Percentiles rank a stretch among this genome's conserved stretches.
These are phyloP conservation scores for Noctilio leporinus DNA, from an alignment of 2,113 vertebrate species.

Conservation along the genomic window DNA sequence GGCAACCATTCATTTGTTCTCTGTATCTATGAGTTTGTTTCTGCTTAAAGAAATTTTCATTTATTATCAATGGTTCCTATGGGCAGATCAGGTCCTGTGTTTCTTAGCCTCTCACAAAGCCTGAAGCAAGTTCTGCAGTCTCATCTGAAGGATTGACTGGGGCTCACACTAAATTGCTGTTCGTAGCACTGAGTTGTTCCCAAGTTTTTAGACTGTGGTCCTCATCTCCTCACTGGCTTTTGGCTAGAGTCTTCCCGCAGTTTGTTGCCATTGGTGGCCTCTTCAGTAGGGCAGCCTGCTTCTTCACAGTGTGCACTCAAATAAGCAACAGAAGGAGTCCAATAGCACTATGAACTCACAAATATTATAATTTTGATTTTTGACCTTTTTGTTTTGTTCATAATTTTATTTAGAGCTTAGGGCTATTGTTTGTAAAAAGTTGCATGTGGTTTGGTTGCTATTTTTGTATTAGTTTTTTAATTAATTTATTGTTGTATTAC, in stretches of 20 bases:
- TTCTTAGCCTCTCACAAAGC: neutral
- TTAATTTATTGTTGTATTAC: too few relatives aligned
- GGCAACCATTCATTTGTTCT: neutral
- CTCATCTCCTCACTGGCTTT: neutral
- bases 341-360: neutral
- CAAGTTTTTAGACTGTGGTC: neutral
- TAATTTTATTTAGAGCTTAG: slow-evolving; percentile 45
- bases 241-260: neutral
- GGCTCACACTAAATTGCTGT: neutral
- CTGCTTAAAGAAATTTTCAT: neutral
- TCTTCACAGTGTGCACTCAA: neutral
- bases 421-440: neutral
- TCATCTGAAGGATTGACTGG: neutral
- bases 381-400: too few relatives aligned
- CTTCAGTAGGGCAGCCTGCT: neutral
- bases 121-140: neutral
- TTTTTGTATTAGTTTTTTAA: neutral
- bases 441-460: neutral
- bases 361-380: too few relatives aligned
- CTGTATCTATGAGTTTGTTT: neutral
- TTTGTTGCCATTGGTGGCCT: neutral
- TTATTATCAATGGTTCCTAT: neutral
- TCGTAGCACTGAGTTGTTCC: neutral
- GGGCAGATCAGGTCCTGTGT: neutral
- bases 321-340: neutral